Percentiles rank a stretch among this genome's conserved stretches.
Conservation (phyloP, 2,797 vertebrate genomes). For the Phaenicophaeus curvirostris region DNA sequence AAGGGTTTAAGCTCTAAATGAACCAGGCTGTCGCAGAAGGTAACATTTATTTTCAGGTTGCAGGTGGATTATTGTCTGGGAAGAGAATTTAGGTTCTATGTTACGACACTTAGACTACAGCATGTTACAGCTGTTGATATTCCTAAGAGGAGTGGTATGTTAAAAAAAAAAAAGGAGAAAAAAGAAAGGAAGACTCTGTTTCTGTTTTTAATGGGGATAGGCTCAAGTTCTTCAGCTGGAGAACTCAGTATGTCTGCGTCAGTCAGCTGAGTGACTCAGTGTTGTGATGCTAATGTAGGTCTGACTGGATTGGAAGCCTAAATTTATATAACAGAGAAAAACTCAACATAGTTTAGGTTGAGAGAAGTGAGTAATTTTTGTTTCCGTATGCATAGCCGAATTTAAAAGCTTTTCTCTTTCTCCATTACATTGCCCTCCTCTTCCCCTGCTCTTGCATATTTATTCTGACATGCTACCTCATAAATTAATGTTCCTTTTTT, state of each 20-base stretch:
- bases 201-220: not conserved
- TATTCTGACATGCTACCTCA: not conserved
- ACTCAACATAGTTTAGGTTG: not conserved
- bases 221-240: not conserved
- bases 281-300: conserved; percentile 26
- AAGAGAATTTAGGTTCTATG: not conserved
- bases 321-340: conserved; percentile 16
- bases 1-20: not conserved
- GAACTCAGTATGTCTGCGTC: not conserved
- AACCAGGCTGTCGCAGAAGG: not conserved
- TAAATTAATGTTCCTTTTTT: not conserved
- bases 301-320: conserved; percentile 21
- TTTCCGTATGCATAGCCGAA: not conserved
- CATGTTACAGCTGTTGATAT: not conserved
- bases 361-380: conserved; percentile 9
- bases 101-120: not conserved
- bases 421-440: not conserved
- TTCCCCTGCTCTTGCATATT: not conserved
- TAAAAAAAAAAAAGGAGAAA: too few species aligned
- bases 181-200: not conserved
- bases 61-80: not conserved
- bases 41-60: not conserved
- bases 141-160: not conserved
- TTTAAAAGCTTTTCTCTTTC: conserved; percentile 5
- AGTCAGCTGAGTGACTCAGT: conserved; percentile 42